Percentiles rank a stretch among this genome's conserved stretches.
phyloP scores from a whole-genome alignment of 2,888 invertebrate genomes.

The Timandra comae region DNA sequence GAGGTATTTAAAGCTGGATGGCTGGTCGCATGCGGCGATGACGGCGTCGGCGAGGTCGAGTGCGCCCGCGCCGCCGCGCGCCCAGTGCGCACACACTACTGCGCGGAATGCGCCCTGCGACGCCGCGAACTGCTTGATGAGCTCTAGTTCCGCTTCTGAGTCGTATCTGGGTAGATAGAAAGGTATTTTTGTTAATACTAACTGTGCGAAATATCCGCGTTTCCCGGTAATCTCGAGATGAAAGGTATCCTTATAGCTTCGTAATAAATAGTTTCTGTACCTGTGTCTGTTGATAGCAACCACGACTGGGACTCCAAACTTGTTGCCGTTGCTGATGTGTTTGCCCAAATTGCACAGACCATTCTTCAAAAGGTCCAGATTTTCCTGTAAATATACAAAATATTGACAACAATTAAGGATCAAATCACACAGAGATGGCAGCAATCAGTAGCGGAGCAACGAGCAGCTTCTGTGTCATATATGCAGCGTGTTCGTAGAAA shows the following conservation, averaged over 20 bases:
- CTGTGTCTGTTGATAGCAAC: conserved; percentile 93
- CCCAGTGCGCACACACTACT: conserved; percentile 93
- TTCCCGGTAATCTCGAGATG: too few relatives aligned
- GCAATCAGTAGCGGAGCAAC: too few relatives aligned
- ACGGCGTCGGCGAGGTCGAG: conserved; percentile 91
- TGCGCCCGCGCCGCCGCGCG: conserved; percentile 92
- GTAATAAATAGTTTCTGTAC: too few relatives aligned
- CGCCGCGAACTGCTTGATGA: conserved; percentile 84
- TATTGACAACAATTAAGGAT: background rate
- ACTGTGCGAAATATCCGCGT: too few relatives aligned
- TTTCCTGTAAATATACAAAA: conserved; percentile 77
- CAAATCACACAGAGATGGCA: too few relatives aligned
- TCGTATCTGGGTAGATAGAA: too few relatives aligned
- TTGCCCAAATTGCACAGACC: conserved; percentile 94
- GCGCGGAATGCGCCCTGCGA: conserved; percentile 91
- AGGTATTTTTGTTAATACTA: too few relatives aligned
- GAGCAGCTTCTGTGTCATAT: too few relatives aligned
- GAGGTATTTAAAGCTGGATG: conserved; percentile 80
- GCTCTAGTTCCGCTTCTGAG: conserved; percentile 86
- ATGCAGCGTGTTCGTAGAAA: too few relatives aligned
- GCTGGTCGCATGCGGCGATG: conserved; percentile 82
- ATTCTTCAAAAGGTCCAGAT: conserved; percentile 88
- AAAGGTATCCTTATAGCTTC: too few relatives aligned
- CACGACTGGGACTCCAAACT: conserved; percentile 94
- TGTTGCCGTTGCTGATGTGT: conserved; percentile 94